phyloP scores from a whole-genome alignment of 2,113 vertebrate species.

The Syngnathus floridae region DNA sequence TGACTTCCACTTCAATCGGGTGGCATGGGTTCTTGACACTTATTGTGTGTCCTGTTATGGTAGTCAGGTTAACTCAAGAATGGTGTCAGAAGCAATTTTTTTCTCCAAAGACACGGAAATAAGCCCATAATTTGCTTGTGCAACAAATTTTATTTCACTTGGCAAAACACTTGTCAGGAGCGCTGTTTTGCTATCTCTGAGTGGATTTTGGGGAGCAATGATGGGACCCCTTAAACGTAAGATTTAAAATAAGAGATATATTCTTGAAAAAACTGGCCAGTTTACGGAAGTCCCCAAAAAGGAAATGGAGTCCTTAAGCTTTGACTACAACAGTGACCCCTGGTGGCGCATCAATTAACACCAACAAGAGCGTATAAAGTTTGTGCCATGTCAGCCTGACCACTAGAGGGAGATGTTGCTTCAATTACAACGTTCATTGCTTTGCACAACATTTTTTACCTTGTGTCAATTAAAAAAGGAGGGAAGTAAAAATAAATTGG shows the following conservation, averaged over 20 bases:
- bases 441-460: neutral
- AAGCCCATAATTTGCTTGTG: too few relatives aligned
- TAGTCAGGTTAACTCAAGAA: too few relatives aligned
- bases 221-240: too few relatives aligned
- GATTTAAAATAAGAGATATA: too few relatives aligned
- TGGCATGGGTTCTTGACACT: neutral
- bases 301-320: neutral
- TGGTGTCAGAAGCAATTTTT: too few relatives aligned
- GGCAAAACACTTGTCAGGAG: too few relatives aligned
- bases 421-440: neutral
- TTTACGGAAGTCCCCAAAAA: neutral
- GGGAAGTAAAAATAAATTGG: too few relatives aligned
- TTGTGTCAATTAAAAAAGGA: too few relatives aligned
- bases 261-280: neutral
- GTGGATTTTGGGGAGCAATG: neutral
- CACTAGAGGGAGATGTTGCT: slow-evolving; percentile 41
- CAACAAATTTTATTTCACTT: too few relatives aligned
- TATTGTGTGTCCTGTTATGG: too few relatives aligned
- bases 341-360: neutral
- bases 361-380: neutral
- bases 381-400: neutral
- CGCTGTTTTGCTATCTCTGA: neutral
- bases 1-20: neutral
- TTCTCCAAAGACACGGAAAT: too few relatives aligned
- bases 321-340: neutral